Conservation (phyloP, 2,888 invertebrate genomes). For the Tenthredo mesomela region DNA sequence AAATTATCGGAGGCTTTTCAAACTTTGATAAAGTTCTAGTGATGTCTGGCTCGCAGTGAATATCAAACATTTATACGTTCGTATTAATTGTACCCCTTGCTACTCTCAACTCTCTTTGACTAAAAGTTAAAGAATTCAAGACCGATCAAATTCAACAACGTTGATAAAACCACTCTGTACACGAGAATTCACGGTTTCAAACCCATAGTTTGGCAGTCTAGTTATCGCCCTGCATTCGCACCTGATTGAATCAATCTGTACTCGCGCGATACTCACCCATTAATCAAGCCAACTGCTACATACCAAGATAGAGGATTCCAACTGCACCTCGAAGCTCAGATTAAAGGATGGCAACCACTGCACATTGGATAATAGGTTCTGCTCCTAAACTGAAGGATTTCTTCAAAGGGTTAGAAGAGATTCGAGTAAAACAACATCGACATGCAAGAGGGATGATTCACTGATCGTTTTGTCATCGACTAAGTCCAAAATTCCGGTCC, state of each 20-base stretch:
- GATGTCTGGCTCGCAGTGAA: neutral
- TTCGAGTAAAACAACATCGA: neutral
- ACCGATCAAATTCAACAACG: neutral
- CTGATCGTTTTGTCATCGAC: neutral
- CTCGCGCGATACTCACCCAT: constrained; percentile 8
- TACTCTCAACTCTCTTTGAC: neutral
- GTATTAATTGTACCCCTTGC: neutral
- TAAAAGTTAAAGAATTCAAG: neutral
- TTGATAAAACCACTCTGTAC: neutral
- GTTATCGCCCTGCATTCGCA: neutral
- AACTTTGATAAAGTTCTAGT: constrained; percentile 2
- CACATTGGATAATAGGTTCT: neutral
- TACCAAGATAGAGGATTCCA: constrained; percentile 13
- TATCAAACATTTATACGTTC: neutral
- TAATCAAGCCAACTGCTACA: constrained; percentile 21
- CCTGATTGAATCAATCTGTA: constrained; percentile 37
- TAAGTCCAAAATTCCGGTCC: neutral
- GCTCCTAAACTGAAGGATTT: neutral
- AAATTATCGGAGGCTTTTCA: constrained; percentile 1
- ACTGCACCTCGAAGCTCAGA: neutral
- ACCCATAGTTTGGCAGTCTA: neutral
- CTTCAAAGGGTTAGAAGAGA: neutral
- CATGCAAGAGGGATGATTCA: neutral
- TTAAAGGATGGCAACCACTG: neutral
- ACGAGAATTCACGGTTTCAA: neutral